These are phyloP conservation scores for Apodemia zela DNA, from an alignment of 2,888 invertebrate species.

Conservation along the genomic window DNA sequence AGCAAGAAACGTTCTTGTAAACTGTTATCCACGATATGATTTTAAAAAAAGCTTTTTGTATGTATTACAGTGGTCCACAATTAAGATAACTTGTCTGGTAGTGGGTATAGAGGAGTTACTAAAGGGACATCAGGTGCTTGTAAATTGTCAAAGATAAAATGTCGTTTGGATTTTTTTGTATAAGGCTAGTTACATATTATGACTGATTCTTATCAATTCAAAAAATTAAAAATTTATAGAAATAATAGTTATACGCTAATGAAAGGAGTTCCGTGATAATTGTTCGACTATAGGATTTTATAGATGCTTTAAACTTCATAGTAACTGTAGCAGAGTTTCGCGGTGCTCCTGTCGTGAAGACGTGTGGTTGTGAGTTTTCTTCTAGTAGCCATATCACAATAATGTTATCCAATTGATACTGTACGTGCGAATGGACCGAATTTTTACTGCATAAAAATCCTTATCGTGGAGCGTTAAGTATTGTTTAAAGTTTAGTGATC, in stretches of 20 bases:
- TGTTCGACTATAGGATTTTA: neutral
- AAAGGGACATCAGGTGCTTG: no score
- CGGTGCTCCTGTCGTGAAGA: no score
- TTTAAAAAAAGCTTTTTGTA: neutral
- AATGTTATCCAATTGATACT: neutral
- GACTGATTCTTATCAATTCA: no score
- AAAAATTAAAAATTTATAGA: no score
- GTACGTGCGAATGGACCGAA: neutral
- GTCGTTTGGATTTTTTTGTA: no score
- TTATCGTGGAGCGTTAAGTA: constrained; percentile 11
- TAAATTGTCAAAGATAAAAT: no score
- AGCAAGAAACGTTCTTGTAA: neutral
- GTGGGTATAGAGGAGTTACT: no score
- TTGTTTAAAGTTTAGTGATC: constrained; percentile 11
- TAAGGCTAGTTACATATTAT: no score
- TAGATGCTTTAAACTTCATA: neutral
- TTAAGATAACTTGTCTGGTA: no score
- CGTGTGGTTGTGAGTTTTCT: no score
- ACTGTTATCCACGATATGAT: neutral
- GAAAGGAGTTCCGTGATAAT: no score
- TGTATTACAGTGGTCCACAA: neutral
- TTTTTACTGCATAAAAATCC: neutral
- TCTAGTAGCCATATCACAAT: neutral
- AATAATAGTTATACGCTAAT: no score
- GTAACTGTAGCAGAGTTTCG: neutral